phyloP scores from a whole-genome alignment of 1,140 invertebrate genomes.

The Teleopsis dalmanni region DNA sequence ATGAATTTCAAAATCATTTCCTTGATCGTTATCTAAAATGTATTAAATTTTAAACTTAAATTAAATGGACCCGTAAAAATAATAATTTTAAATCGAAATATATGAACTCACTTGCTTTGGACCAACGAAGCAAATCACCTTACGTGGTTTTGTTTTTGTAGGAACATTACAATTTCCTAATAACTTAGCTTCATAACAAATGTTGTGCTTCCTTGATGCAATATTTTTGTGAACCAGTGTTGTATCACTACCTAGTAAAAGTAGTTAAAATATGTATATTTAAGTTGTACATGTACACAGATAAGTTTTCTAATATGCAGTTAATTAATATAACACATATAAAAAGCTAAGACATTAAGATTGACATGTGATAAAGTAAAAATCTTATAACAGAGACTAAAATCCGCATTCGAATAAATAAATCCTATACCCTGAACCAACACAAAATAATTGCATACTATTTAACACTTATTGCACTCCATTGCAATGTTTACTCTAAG shows the following conservation, averaged over 20 bases:
- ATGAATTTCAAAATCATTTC: conserved; percentile 89
- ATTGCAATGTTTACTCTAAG: too few relatives aligned
- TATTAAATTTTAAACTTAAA: conserved; percentile 35
- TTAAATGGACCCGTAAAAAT: background rate
- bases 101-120: conserved; percentile 56
- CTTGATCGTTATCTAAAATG: conserved; percentile 74
- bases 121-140: conserved; percentile 80
- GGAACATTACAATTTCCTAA: conserved; percentile 62
- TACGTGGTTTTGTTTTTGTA: conserved; percentile 61
- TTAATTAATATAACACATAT: too few relatives aligned
- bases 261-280: too few relatives aligned
- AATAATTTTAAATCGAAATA: background rate
- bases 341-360: too few relatives aligned
- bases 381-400: too few relatives aligned
- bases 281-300: too few relatives aligned
- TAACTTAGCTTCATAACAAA: conserved; percentile 78
- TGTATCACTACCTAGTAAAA: conserved; percentile 58
- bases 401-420: too few relatives aligned
- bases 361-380: too few relatives aligned
- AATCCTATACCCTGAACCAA: too few relatives aligned
- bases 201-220: conserved; percentile 71
- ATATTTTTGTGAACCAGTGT: conserved; percentile 81
- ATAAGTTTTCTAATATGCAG: too few relatives aligned
- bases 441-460: too few relatives aligned
- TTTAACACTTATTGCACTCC: too few relatives aligned